These are phyloP conservation scores for Petromus typicus DNA, from an alignment of 2,113 vertebrate genomes.

Conservation along the genomic window DNA sequence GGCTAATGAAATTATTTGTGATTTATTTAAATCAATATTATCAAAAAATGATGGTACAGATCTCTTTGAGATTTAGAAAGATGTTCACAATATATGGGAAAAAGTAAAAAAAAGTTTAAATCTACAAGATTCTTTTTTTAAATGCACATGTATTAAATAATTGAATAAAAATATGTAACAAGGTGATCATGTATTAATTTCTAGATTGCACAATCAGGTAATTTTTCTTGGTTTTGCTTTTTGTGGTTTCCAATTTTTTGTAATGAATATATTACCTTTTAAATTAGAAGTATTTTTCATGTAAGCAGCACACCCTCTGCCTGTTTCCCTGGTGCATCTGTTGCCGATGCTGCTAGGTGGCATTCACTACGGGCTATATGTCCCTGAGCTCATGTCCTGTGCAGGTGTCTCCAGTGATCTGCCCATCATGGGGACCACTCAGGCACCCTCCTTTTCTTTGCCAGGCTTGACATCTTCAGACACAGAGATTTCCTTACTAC, in stretches of 20 bases:
- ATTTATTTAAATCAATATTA: neutral
- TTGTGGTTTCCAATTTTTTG: slow-evolving; percentile 16
- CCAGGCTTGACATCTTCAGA: neutral
- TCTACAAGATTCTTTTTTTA: neutral
- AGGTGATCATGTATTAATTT: neutral
- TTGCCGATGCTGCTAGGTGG: neutral
- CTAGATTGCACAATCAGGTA: neutral
- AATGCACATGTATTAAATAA: neutral
- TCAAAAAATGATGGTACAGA: neutral
- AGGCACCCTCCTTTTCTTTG: neutral
- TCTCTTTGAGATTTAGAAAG: slow-evolving; percentile 14
- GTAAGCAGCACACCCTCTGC: neutral
- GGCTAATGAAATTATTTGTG: slow-evolving; percentile 8
- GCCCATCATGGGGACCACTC: neutral
- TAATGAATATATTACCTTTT: neutral
- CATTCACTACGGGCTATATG: neutral
- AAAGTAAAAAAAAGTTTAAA: neutral
- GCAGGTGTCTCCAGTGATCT: neutral
- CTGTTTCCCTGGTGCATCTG: neutral
- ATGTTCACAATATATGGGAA: neutral
- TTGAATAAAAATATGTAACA: neutral
- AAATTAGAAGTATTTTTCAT: neutral
- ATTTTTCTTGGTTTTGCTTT: slow-evolving; percentile 12
- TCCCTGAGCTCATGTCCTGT: neutral
- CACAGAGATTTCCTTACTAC: slow-evolving; percentile 24